Percentiles rank a stretch among this genome's conserved stretches.
These are phyloP conservation scores for Eurystomus glaucurus DNA, from an alignment of 2,797 vertebrate genomes.

Conservation along the genomic window DNA sequence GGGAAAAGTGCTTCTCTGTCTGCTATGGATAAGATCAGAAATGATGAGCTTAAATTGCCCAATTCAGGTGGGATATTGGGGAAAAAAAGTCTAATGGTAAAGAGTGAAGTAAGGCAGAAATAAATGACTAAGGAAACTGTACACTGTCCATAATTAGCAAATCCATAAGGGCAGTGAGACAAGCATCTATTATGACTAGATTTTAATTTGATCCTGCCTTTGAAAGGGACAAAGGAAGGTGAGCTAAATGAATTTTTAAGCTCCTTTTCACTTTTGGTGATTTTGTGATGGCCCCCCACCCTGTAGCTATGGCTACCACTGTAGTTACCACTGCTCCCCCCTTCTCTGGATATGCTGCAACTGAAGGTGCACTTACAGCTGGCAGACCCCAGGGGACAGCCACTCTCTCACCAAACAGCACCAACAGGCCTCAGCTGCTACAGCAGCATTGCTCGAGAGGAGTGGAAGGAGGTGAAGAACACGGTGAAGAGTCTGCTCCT, in stretches of 20 bases:
- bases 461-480: background rate
- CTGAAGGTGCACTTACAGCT: background rate
- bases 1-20: background rate
- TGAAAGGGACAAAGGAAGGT: background rate
- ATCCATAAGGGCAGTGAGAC: background rate
- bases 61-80: background rate
- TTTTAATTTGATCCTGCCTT: background rate
- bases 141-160: background rate
- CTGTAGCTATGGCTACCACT: accelerated
- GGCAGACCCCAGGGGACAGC: background rate
- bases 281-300: background rate
- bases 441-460: accelerated
- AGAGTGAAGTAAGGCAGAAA: background rate
- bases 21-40: background rate
- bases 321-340: background rate
- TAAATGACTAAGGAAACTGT: background rate
- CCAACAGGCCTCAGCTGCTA: accelerated
- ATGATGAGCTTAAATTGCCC: background rate
- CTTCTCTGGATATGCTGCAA: accelerated
- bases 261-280: background rate
- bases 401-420: background rate
- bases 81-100: background rate
- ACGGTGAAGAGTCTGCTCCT: accelerated
- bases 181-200: background rate
- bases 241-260: background rate